Evolutionary conservation across 2,888 invertebrate genomes (phyloP).

Genomic region (Euzophera pinguis): DNA sequence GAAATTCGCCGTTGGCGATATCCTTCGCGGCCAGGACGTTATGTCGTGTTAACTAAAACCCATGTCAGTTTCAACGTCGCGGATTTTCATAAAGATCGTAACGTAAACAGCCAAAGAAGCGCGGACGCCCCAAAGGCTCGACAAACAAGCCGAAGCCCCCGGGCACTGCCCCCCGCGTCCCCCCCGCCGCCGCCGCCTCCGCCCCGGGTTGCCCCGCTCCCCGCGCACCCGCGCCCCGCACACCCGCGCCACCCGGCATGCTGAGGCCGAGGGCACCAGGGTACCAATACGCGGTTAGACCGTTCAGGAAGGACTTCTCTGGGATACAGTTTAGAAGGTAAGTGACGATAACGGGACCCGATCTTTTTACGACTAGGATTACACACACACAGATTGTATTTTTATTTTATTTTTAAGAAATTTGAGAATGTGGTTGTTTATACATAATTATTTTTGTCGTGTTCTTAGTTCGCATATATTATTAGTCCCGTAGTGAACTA

Average conservation of each 20-base stretch:
- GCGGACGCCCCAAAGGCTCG: constrained; percentile 74
- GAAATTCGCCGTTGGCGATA: too few species aligned
- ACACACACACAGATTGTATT: too few species aligned
- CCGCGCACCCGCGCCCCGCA: constrained; percentile 17
- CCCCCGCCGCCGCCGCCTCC: not conserved
- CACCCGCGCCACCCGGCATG: constrained; percentile 12
- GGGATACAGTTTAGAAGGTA: constrained; percentile 75
- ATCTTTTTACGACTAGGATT: too few species aligned
- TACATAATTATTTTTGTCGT: too few species aligned
- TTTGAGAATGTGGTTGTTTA: too few species aligned
- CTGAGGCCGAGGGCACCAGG: constrained; percentile 55
- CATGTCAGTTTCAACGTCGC: too few species aligned
- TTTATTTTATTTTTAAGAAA: too few species aligned
- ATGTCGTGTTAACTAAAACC: too few species aligned
- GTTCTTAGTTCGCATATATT: too few species aligned
- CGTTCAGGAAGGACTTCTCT: constrained; percentile 74
- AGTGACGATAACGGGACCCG: not conserved
- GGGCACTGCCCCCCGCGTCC: constrained; percentile 24
- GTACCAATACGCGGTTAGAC: constrained; percentile 68
- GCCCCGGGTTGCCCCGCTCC: constrained; percentile 19
- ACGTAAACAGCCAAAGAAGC: constrained; percentile 59
- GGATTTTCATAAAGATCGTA: too few species aligned
- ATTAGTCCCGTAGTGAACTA: too few species aligned
- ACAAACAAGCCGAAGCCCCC: constrained; percentile 69
- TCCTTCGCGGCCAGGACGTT: too few species aligned